Evolutionary conservation across 2,797 vertebrate genomes (phyloP), one percentile per base, ranked within the genome.

Genomic region (Fratercula arctica): DNA sequence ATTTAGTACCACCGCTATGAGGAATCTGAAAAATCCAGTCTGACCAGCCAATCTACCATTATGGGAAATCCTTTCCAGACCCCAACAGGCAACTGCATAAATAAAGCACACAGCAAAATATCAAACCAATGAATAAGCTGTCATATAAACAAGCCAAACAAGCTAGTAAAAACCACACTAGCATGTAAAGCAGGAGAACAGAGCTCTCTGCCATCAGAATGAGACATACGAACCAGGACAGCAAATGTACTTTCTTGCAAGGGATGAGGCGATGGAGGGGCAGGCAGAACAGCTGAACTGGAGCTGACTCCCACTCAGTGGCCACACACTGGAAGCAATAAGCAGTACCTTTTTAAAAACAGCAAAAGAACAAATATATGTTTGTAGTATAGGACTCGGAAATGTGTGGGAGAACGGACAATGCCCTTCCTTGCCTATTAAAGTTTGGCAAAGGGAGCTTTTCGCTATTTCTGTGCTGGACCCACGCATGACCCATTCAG

Each of bases 11-110:
- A 76, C 90, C 6, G 15, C 82, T 86, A 64, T 60, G 67, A 95
- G 63, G 92, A 96, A 97, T 97, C 94, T 90, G 89, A 96, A 96
- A 97, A 97, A 97, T 97, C 75, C 87, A 91, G 89, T 95, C 89
- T 92, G 94, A 90, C 89, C 87, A 92, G 93, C 89, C 92, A 95
- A 73, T 92, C 87, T 88, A 78, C 93, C 93, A 94, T 88, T 86
- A 92, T 3, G 87, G 79, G 87, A 97, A 97, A 96, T 96, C 89
- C 93, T 95, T 94, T 88, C 91, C 95, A 94, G 94, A 94, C 59
- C 51, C 85, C 87, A 94, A 93, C 63, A 95, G 89, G 76, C 89
- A 96, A 97, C 87, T 81, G 84, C 87, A 97, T 92, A 96, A 97
- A 94, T 97, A 96, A 95, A 93, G 63, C 61, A 68, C 48, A 89